These are phyloP conservation scores for Griposia aprilina DNA, from an alignment of 2,888 invertebrate species.

Conservation along the genomic window DNA sequence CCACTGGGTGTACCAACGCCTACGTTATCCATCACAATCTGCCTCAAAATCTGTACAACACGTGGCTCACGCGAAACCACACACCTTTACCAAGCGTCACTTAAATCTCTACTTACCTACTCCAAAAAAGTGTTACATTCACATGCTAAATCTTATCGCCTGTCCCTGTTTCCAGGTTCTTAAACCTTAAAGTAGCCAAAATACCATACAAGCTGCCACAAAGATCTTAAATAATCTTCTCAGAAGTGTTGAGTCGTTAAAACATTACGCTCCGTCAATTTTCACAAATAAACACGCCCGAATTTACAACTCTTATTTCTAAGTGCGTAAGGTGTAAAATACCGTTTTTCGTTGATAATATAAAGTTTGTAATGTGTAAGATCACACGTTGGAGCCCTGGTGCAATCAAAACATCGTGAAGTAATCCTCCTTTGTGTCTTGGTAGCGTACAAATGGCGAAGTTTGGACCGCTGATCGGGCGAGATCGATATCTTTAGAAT, in stretches of 20 bases:
- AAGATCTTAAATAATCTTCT: conserved; percentile 72
- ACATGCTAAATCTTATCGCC: conserved; percentile 53
- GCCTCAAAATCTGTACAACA: not conserved
- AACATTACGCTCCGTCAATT: conserved; percentile 81
- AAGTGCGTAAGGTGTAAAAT: conserved; percentile 63
- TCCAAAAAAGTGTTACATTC: conserved; percentile 51
- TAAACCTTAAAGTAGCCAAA: conserved; percentile 66
- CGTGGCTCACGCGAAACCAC: conserved; percentile 25
- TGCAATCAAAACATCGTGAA: conserved; percentile 86
- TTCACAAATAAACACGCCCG: conserved; percentile 60
- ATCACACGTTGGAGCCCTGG: conserved; percentile 72
- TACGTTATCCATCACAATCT: not conserved
- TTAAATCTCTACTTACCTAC: conserved; percentile 43
- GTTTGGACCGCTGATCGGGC: conserved; percentile 68
- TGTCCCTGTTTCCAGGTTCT: conserved; percentile 62
- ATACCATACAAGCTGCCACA: conserved; percentile 61
- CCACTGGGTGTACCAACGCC: too few relatives aligned
- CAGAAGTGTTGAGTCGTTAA: conserved; percentile 83
- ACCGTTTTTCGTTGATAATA: not conserved
- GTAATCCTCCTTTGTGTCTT: conserved; percentile 81
- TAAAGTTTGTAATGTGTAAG: conserved; percentile 60
- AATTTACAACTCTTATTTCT: conserved; percentile 41
- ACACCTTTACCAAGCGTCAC: conserved; percentile 22
- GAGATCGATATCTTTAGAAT: conserved; percentile 81
- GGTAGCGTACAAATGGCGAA: conserved; percentile 78